Evolutionary conservation across 2,113 vertebrate species (phyloP), one percentile per base, ranked within the genome.

Genomic region (Phodopus roborovskii): DNA sequence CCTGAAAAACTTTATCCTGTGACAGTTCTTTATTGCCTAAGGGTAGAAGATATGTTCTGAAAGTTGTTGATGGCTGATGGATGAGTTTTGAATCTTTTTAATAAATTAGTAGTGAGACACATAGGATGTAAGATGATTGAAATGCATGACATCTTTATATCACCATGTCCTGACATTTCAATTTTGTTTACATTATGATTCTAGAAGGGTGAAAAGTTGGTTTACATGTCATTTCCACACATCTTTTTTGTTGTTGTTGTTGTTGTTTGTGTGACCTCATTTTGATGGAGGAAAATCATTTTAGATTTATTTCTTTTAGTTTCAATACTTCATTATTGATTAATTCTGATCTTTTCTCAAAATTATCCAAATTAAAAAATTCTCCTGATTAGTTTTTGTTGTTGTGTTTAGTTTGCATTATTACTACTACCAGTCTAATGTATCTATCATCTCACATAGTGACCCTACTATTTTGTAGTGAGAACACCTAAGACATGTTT

Each of bases 241-340:
- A 30, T 84, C 89, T 42, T 92, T 77, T 82, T 94, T 53, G 74
- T 91, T 71, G 12, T 36, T 91, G n/a, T n/a, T n/a, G n/a, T 92
- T 86, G 16, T 48, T 22, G 94, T n/a, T 90, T 86, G 48, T 56
- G 28, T 26, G 79, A 70, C 48, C 53, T 94, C 89, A 36, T 96
- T 94, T 94, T 66, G 28, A 91, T 7, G 36, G 74, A 96, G 50
- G 16, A 79, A 86, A 85, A 56, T 68, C 8, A 91, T 60, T 94
- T 94, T 94, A 64, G 45, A n/a, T 48, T 73, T 96, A 78, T 78
- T 58, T 8, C 10, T 70, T 75, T 93, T 42, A 58, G 30, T 6
- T 6, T 91, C 30, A 83, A 24, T 70, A 53, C 6, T 73, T 84
- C 88, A 71, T 81, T 93, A 24, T 15, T 87, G 53, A 82, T 91